Evolutionary conservation across 1,140 invertebrate species (phyloP), one percentile per base, ranked within the genome.

Genomic region (Megalonaias nervosa): DNA sequence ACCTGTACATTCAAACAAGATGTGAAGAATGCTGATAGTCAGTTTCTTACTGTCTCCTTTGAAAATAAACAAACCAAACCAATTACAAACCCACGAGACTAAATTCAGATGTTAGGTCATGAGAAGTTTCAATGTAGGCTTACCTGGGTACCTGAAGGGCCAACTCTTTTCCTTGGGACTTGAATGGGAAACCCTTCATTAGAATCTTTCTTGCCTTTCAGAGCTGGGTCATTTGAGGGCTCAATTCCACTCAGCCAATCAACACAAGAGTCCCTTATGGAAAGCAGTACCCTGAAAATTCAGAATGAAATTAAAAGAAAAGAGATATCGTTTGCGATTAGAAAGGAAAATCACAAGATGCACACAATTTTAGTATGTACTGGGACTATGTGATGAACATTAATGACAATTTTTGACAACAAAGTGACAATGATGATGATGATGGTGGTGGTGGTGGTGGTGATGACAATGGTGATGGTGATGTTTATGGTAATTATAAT

Each of bases 181-280:
- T 97, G 96, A 85, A 98, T 96, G 67, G 95, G 95, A 91, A 97
- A 98, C 19, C 95, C 96, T 88, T 93, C 93, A 84, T 98, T 96
- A 3, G 95, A 95, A 91, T 98, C 97, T 89, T 98, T 98, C 91
- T 98, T 98, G 9, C 97, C 98, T 84, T 96, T 95, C n/a, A 97
- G 91, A 17, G 96, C 96, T 1, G 97, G 97, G 92, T 99, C 97
- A 85, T 96, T 95, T 60, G 94, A 93, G 2, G 97, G 97, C 87
- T 99, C 97, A 59, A 95, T 82, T 16, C 97, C 97, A 84, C 95
- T 94, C 84, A 96, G 94, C 97, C 97, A 99, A 92, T 99, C 97
- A 0, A 97, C 97, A 91, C 97, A 98, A 0, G 97, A 98, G 92
- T 99, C 97, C 59, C 97, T 93, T 14, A 99, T 97, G 0, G 97